These are phyloP conservation scores for Corythornis vintsioides DNA, from an alignment of 2,113 vertebrate species.

Conservation along the genomic window DNA sequence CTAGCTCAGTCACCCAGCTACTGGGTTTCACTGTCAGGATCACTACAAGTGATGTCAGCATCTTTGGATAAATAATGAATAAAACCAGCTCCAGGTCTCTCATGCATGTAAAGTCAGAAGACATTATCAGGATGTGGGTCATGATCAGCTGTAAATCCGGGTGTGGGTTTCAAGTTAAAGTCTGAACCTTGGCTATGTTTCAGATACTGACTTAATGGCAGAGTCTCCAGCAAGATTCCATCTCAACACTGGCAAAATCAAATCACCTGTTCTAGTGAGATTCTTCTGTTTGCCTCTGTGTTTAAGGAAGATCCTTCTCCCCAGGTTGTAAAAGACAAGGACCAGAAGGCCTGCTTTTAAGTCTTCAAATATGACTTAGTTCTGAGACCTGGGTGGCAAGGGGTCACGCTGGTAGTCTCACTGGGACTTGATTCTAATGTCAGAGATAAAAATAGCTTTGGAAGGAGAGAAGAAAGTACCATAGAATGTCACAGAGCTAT, in stretches of 20 bases:
- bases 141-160: neutral
- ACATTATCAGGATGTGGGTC: neutral
- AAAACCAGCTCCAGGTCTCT: neutral
- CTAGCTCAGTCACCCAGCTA: neutral
- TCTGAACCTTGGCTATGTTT: neutral
- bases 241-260: neutral
- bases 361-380: neutral
- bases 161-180: slow-evolving; percentile 8
- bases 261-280: neutral
- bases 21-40: neutral
- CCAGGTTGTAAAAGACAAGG: neutral
- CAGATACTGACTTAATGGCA: neutral
- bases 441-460: neutral
- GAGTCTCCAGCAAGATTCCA: neutral
- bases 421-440: neutral
- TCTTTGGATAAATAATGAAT: neutral
- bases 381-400: neutral
- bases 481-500: neutral
- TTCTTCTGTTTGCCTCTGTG: neutral
- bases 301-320: neutral
- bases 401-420: neutral
- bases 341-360: neutral
- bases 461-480: neutral
- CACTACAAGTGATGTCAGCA: neutral
- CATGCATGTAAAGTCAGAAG: neutral